Base-by-base conservation (phyloP, 2,888 invertebrate genomes). In the Nemotelus pantherinus region DNA sequence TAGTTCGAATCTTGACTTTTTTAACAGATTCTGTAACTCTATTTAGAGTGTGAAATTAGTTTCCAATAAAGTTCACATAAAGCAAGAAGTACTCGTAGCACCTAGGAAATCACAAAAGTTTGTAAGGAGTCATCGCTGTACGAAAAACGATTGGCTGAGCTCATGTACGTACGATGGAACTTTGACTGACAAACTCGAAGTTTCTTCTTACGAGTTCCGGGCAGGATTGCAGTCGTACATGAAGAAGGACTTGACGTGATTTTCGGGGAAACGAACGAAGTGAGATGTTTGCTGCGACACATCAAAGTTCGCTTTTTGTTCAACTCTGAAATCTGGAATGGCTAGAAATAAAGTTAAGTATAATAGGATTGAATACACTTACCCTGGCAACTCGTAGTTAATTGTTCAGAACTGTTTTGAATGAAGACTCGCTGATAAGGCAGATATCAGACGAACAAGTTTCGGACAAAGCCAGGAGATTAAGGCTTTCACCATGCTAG, bases 1-100 rank as follows among this genome's bases (percentile, higher is more conserved):
- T 9, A 70, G 41, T 70, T 70, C 4, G 55, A 70, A 70, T 70
- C 70, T 70, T 55, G 25, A 55, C 50, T 70, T 10, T 43, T 44
- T 70, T 70, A 70, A 70, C 70, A 43, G 39, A 53, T 53, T 70
- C 55, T 70, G 70, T 70, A 70, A 70, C 70, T 70, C 70, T 70
- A 70, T 70, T 70, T 70, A 70, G 70, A 70, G 70, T 70, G 70
- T 70, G 70, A 70, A 70, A 70, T 70, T 70, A 70, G 70, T 70
- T 70, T 70, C 53, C 70, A 70, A 70, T 70, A 70, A 70, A 70
- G 55, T 70, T 70, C 53, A 55, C 55, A 70, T 45, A 41, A 55
- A 53, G 55, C 4, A 55, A 70, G 55, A 70, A 47, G 67, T 57
- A 25, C 25, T 25, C 25, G 63, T 70, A 70, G 70, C 70, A 70